Conservation (phyloP, 2,888 invertebrate species). For the Patella caerulea region DNA sequence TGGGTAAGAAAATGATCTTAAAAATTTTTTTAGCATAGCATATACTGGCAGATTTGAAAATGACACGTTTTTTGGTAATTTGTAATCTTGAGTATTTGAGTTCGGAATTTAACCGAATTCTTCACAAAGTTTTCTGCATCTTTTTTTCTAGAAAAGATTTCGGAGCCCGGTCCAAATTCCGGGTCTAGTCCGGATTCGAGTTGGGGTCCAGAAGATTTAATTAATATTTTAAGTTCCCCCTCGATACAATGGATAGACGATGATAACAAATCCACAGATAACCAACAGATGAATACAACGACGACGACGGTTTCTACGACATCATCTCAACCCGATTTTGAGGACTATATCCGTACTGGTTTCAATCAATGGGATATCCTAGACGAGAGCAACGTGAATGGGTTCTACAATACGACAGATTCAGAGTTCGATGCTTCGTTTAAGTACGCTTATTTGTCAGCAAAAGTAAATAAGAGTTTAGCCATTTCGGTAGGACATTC, state of each 20-base stretch:
- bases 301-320: constrained; percentile 23
- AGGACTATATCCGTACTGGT: too few relatives aligned
- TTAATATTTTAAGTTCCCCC: neutral
- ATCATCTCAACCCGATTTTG: neutral
- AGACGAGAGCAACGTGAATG: constrained; percentile 30
- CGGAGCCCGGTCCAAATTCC: neutral
- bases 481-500: constrained; percentile 46
- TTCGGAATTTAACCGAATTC: too few relatives aligned
- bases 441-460: constrained; percentile 44
- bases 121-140: too few relatives aligned
- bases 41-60: too few relatives aligned
- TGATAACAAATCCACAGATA: neutral
- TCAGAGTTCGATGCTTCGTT: constrained; percentile 40
- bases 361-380: constrained; percentile 57
- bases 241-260: neutral
- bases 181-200: neutral
- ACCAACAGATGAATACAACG: constrained; percentile 18
- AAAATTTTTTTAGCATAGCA: too few relatives aligned
- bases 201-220: neutral
- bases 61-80: too few relatives aligned
- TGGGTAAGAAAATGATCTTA: too few relatives aligned
- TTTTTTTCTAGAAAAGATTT: too few relatives aligned
- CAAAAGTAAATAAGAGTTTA: constrained; percentile 22
- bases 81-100: too few relatives aligned
- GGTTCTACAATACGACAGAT: constrained; percentile 29